These are phyloP conservation scores for Discoglossus pictus DNA, from an alignment of 2,797 vertebrate species.

Conservation along the genomic window DNA sequence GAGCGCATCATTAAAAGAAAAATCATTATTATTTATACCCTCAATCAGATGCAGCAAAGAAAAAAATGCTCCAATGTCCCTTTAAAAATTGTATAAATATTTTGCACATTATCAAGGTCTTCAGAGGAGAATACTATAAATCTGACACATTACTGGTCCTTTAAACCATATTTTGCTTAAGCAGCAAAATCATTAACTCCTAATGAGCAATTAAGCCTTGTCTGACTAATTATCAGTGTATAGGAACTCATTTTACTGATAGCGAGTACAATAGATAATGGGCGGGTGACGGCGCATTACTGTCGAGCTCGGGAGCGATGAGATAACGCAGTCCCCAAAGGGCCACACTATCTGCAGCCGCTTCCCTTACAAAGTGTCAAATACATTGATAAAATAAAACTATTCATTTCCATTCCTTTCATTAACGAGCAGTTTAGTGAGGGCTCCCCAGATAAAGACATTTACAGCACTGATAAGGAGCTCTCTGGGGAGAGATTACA, in stretches of 20 bases:
- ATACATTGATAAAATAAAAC: not conserved
- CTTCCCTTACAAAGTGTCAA: slow-evolving; percentile 2
- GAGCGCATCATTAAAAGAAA: too few relatives aligned
- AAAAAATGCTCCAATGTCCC: too few relatives aligned
- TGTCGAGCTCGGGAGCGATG: not conserved
- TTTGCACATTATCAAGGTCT: too few relatives aligned
- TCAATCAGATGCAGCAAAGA: too few relatives aligned
- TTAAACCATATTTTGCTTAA: too few relatives aligned
- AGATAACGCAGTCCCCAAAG: not conserved
- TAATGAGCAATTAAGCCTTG: not conserved
- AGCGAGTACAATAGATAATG: slow-evolving; percentile 3
- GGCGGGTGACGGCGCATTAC: not conserved
- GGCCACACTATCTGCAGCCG: not conserved
- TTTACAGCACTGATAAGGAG: not conserved
- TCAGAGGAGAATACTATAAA: too few relatives aligned
- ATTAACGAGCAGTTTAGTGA: not conserved
- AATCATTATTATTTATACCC: too few relatives aligned
- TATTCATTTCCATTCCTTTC: not conserved
- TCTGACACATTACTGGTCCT: too few relatives aligned
- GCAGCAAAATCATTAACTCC: too few relatives aligned
- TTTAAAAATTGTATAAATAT: too few relatives aligned
- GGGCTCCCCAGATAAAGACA: slow-evolving; percentile 1
- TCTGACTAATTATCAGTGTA: not conserved
- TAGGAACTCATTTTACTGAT: not conserved
- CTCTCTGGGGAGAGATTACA: not conserved